phyloP scores from a whole-genome alignment of 2,113 vertebrate species.

The Rutilus rutilus region DNA sequence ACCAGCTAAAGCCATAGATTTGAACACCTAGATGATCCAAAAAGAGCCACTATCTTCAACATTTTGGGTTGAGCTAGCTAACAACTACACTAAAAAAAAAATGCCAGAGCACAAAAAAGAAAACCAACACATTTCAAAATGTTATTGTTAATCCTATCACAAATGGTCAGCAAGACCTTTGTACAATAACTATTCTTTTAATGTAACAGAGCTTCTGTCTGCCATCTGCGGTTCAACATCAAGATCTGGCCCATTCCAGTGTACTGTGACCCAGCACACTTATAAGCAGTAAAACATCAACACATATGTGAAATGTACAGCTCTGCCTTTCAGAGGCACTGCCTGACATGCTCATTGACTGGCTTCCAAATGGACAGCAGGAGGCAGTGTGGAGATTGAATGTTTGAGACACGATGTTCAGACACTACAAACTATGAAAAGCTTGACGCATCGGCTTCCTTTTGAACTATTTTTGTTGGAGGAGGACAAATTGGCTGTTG shows the following conservation, averaged over 20 bases:
- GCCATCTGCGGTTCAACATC: background rate
- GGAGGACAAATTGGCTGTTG: too few species aligned
- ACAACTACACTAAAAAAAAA: background rate
- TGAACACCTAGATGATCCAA: background rate
- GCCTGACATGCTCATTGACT: background rate
- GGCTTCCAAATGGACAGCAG: conserved; percentile 34
- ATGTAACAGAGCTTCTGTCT: background rate
- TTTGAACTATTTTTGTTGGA: too few species aligned
- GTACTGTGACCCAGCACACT: background rate
- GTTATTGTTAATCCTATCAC: background rate
- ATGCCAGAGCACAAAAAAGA: background rate
- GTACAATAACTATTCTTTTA: background rate
- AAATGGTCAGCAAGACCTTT: background rate
- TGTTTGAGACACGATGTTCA: background rate
- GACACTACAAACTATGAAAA: background rate
- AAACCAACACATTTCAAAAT: background rate
- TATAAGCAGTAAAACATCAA: background rate
- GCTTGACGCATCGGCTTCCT: background rate
- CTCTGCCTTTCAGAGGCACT: conserved; percentile 17
- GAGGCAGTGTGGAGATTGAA: conserved; percentile 40
- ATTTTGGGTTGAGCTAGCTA: background rate
- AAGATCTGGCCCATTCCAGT: background rate
- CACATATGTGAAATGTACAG: background rate
- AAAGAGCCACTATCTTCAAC: background rate
- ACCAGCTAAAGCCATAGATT: conserved; percentile 3